Conservation (phyloP, 2,113 vertebrate species). For the Heloderma charlesbogerti region DNA sequence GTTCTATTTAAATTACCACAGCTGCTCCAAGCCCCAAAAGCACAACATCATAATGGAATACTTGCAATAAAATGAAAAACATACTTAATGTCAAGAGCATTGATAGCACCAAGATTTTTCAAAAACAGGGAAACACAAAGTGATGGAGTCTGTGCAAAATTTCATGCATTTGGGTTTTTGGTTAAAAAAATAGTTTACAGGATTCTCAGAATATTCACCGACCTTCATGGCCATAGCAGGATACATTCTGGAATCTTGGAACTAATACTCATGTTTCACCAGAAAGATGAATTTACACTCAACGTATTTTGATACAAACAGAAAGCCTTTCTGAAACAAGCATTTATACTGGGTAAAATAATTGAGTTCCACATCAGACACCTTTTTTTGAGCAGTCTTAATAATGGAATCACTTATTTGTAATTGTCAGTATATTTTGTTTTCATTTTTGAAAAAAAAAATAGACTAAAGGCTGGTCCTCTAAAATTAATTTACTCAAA, state of each 20-base stretch:
- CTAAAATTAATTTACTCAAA: not conserved
- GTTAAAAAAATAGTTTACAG: not conserved
- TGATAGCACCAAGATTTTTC: slow-evolving; percentile 42
- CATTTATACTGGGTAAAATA: not conserved
- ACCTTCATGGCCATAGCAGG: not conserved
- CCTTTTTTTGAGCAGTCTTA: not conserved
- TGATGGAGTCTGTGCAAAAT: slow-evolving; percentile 49
- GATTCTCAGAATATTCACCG: not conserved
- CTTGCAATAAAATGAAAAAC: slow-evolving; percentile 37
- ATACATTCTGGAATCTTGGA: rapidly evolving
- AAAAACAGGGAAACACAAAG: slow-evolving; percentile 39
- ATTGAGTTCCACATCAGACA: not conserved
- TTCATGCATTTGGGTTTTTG: slow-evolving; percentile 45
- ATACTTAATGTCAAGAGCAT: slow-evolving; percentile 4
- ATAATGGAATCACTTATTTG: not conserved
- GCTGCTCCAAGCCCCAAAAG: not conserved
- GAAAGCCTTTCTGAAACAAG: not conserved
- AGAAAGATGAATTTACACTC: not conserved
- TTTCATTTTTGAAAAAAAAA: too few relatives aligned
- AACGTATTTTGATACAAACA: not conserved
- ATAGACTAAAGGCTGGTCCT: not conserved
- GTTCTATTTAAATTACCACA: not conserved
- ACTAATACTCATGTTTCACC: not conserved
- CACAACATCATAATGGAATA: not conserved
- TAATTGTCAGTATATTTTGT: not conserved